A percentile compares a stretch with the other conserved stretches of the same genome.
Conservation (phyloP, 2,797 vertebrate genomes). For the Ibycter americanus region DNA sequence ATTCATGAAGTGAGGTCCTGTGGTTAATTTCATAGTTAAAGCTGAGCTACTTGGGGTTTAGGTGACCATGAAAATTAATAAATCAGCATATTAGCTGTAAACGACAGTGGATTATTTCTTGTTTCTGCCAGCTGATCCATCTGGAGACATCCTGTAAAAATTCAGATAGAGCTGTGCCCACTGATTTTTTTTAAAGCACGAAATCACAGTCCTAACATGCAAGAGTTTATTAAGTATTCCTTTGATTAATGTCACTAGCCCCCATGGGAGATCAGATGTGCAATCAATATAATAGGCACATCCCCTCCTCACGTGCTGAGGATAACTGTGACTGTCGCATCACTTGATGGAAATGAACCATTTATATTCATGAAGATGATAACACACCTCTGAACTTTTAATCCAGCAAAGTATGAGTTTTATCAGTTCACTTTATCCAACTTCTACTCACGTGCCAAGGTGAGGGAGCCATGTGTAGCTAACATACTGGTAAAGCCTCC, state of each 20-base stretch:
- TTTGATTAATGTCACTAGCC: constrained; percentile 28
- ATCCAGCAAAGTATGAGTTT: constrained; percentile 29
- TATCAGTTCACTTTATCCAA: neutral
- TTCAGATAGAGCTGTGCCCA: constrained; percentile 17
- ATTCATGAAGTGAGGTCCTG: neutral
- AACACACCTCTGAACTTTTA: constrained; percentile 27
- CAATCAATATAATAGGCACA: neutral
- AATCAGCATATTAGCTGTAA: constrained; percentile 49
- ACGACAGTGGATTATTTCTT: constrained; percentile 30
- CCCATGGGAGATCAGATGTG: neutral
- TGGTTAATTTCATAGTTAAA: neutral
- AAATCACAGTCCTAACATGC: neutral
- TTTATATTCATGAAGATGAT: constrained; percentile 31
- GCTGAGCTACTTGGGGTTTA: constrained; percentile 18
- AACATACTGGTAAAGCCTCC: neutral
- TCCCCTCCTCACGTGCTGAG: neutral
- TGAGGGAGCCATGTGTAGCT: neutral
- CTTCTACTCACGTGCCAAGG: neutral
- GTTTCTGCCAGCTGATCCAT: constrained; percentile 42
- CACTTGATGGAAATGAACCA: constrained; percentile 24
- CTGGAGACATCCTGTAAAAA: constrained; percentile 17
- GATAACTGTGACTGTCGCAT: neutral
- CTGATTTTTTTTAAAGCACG: neutral
- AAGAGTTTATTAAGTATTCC: constrained; percentile 58
- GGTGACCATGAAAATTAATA: constrained; percentile 58